A percentile compares a stretch with the other conserved stretches of the same genome.
These are phyloP conservation scores for Monochamus saltuarius DNA, from an alignment of 1,140 invertebrate genomes.

Conservation along the genomic window DNA sequence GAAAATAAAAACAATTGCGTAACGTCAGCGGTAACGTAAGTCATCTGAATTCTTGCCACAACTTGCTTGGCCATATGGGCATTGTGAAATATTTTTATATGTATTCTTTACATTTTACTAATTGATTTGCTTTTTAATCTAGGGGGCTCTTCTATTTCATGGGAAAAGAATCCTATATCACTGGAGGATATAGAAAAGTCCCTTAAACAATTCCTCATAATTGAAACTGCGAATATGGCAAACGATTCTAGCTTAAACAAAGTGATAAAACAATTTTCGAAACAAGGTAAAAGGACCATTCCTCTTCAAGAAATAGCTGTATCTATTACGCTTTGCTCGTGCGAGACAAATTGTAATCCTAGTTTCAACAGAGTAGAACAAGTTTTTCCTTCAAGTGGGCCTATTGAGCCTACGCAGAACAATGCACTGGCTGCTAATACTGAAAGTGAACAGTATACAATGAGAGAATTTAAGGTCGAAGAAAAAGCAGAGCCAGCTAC, in stretches of 20 bases:
- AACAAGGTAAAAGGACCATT: constrained; percentile 48
- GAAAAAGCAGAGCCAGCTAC: neutral
- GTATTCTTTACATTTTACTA: constrained; percentile 11
- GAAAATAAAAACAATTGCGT: too few species aligned
- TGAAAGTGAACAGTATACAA: constrained; percentile 4
- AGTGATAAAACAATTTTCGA: constrained; percentile 29
- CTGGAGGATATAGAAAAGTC: constrained; percentile 20
- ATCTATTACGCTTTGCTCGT: constrained; percentile 54
- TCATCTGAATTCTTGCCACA: too few species aligned
- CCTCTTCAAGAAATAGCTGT: constrained; percentile 55
- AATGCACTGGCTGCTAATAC: constrained; percentile 8
- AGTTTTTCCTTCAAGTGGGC: constrained; percentile 20
- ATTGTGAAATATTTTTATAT: too few species aligned
- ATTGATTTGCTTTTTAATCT: constrained; percentile 5
- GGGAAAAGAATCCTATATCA: constrained; percentile 26
- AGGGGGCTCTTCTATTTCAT: constrained; percentile 31
- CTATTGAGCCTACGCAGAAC: constrained; percentile 2
- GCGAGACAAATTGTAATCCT: constrained; percentile 56
- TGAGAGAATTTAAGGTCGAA: neutral
- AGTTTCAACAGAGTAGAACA: constrained; percentile 28
- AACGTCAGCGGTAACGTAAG: too few species aligned
- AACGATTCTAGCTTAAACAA: constrained; percentile 18
- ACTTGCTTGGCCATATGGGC: too few species aligned
- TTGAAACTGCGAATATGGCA: constrained; percentile 24
- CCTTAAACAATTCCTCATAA: constrained; percentile 28